These are phyloP conservation scores for Ictidomys tridecemlineatus DNA, from an alignment of 2,113 vertebrate species.

Conservation along the genomic window DNA sequence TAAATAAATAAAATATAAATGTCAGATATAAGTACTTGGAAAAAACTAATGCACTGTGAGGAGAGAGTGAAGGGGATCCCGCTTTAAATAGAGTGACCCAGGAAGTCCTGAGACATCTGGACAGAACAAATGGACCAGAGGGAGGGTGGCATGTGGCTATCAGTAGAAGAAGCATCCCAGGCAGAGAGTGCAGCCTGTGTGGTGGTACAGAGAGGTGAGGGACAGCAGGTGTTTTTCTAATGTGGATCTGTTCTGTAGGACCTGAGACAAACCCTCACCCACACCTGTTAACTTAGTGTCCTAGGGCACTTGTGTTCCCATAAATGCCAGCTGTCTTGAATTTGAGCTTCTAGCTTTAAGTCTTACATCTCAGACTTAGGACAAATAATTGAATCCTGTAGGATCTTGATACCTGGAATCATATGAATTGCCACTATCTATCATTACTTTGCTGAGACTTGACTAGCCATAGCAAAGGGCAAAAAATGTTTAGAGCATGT, in stretches of 20 bases:
- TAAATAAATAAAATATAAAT: not conserved
- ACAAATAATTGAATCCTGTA: not conserved
- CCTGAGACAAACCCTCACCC: not conserved
- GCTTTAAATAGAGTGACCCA: not conserved
- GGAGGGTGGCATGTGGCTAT: not conserved
- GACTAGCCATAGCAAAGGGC: not conserved
- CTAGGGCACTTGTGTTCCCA: not conserved
- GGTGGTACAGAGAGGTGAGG: not conserved
- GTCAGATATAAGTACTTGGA: not conserved
- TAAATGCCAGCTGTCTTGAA: not conserved
- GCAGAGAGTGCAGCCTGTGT: not conserved
- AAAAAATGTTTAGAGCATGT: not conserved
- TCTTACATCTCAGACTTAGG: not conserved
- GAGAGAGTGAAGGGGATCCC: not conserved
- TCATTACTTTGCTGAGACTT: not conserved
- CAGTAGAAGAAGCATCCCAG: not conserved
- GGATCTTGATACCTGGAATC: not conserved
- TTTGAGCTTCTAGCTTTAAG: not conserved
- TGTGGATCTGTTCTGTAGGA: not conserved
- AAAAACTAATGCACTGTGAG: not conserved
- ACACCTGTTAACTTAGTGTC: not conserved
- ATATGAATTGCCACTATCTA: not conserved
- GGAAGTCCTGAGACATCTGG: not conserved
- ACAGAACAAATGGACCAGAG: not conserved
- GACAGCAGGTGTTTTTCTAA: not conserved